These are phyloP conservation scores for Eulithis prunata DNA, from an alignment of 2,888 invertebrate species.

Conservation along the genomic window DNA sequence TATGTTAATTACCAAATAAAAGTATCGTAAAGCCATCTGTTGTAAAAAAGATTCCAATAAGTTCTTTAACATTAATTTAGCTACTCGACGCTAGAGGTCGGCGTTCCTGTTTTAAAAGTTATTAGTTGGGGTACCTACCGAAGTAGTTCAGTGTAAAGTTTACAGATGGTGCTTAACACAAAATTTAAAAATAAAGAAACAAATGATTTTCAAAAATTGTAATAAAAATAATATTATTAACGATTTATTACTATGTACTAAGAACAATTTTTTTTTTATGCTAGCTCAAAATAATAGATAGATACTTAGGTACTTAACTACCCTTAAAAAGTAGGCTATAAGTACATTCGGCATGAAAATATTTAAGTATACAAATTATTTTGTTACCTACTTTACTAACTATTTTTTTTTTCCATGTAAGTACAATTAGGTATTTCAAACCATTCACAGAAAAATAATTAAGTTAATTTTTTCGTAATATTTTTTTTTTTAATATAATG, in stretches of 20 bases:
- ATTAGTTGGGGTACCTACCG: constrained; percentile 50
- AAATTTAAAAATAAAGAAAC: not conserved
- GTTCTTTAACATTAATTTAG: constrained; percentile 49
- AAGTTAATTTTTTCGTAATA: no score
- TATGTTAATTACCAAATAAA: not conserved
- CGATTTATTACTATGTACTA: no score
- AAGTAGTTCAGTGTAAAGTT: constrained; percentile 61
- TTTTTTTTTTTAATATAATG: no score
- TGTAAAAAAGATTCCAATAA: constrained; percentile 52
- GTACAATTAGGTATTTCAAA: no score
- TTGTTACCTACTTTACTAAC: not conserved
- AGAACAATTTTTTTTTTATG: no score
- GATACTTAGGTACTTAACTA: no score
- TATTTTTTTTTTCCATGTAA: no score
- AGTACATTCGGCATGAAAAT: constrained; percentile 1
- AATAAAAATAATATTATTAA: no score
- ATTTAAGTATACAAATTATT: not conserved
- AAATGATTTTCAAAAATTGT: not conserved
- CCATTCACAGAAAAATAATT: no score
- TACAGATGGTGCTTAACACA: constrained; percentile 67
- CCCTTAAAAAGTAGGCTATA: no score
- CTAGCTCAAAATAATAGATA: no score
- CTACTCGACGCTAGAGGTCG: constrained; percentile 77
- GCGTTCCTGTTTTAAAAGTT: constrained; percentile 54
- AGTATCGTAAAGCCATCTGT: constrained; percentile 66